Evolutionary conservation across 2,113 vertebrate genomes (phyloP).

Genomic region (Ophthalmotilapia sp.): DNA sequence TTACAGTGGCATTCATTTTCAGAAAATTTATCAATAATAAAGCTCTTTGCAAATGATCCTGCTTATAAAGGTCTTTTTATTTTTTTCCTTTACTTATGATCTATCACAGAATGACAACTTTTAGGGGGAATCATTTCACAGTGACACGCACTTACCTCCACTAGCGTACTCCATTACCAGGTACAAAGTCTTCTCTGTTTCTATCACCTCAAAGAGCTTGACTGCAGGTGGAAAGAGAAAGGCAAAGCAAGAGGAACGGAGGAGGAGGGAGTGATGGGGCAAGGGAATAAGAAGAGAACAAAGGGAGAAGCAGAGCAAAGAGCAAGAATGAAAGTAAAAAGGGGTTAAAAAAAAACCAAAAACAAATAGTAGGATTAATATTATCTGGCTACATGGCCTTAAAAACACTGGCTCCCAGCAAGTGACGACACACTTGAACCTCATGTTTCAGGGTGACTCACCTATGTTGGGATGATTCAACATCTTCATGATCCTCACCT

Average conservation of each 20-base stretch:
- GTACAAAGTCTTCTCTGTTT: slow-evolving; percentile 92
- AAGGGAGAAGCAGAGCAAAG: neutral
- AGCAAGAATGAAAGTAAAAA: neutral
- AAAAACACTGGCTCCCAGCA: neutral
- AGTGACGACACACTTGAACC: neutral
- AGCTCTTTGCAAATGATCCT: neutral
- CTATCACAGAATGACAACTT: neutral
- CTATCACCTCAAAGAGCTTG: slow-evolving; percentile 94
- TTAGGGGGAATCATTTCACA: slow-evolving; percentile 4
- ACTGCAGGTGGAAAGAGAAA: slow-evolving; percentile 66
- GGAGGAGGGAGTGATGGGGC: neutral
- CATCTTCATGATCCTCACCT: slow-evolving; percentile 95
- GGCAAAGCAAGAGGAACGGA: neutral
- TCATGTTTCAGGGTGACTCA: slow-evolving; percentile 59
- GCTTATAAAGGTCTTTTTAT: neutral
- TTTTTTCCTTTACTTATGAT: neutral
- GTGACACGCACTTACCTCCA: slow-evolving; percentile 75
- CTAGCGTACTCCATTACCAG: slow-evolving; percentile 94
- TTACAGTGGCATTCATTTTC: neutral
- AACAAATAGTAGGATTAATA: neutral
- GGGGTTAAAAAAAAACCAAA: neutral
- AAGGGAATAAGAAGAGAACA: neutral
- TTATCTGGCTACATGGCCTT: neutral
- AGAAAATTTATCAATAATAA: accelerated
- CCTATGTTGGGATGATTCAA: slow-evolving; percentile 95